phyloP scores from a whole-genome alignment of 2,113 vertebrate genomes.

The Elaphurus davidianus region DNA sequence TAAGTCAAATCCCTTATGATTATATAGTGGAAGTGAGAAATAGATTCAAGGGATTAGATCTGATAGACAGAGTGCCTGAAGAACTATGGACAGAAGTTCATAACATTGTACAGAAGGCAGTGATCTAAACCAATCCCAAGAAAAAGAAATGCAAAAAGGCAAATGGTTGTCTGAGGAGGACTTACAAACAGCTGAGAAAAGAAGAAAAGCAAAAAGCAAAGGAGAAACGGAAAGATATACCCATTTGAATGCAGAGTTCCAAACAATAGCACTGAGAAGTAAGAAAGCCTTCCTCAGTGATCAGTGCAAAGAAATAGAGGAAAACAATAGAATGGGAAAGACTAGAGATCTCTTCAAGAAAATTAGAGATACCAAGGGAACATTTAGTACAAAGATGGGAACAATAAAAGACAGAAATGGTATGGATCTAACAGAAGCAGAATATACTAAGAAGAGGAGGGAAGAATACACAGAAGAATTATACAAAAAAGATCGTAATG shows the following conservation, averaged over 20 bases:
- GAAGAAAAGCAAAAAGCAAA: background rate
- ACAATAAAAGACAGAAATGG: background rate
- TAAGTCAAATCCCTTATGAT: too few species aligned
- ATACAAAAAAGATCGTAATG: background rate
- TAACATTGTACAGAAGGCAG: too few species aligned
- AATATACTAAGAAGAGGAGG: background rate
- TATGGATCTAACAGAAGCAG: background rate
- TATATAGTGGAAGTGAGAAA: too few species aligned
- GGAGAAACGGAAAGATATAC: background rate
- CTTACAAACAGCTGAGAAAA: background rate
- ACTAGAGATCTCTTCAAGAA: background rate
- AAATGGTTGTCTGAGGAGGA: background rate
- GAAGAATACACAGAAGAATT: background rate
- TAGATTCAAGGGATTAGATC: too few species aligned
- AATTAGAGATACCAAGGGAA: background rate
- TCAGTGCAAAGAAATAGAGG: background rate
- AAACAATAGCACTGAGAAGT: background rate
- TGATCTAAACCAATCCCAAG: too few species aligned
- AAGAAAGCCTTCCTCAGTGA: background rate
- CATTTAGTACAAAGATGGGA: background rate
- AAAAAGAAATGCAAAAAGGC: too few species aligned
- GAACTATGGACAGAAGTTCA: too few species aligned
- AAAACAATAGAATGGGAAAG: background rate
- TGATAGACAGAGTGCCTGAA: too few species aligned
- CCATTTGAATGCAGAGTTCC: background rate